These are phyloP conservation scores for Poeciliopsis prolifica DNA, from an alignment of 2,113 vertebrate genomes.

Conservation along the genomic window DNA sequence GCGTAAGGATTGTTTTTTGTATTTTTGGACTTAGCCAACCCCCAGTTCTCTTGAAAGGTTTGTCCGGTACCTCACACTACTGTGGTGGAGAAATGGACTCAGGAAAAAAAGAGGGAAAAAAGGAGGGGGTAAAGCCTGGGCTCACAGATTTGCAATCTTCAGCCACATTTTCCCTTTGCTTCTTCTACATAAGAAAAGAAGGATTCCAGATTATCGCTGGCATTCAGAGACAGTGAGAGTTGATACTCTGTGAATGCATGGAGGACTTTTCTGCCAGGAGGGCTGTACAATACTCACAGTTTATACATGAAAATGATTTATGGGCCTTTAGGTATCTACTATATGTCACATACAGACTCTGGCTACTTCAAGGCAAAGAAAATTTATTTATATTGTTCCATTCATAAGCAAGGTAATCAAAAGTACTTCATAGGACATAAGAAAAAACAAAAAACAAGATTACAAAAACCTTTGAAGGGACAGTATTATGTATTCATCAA, in stretches of 20 bases:
- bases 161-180: constrained; percentile 58
- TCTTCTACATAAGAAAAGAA: constrained; percentile 77
- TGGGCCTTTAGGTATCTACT: constrained; percentile 17
- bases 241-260: constrained; percentile 66
- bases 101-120: neutral
- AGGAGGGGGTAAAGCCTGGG: constrained; percentile 48
- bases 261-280: constrained; percentile 61
- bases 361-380: neutral
- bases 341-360: neutral
- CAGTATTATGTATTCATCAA: too few relatives aligned
- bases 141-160: constrained; percentile 71
- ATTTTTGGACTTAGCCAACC: constrained; percentile 23
- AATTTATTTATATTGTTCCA: neutral
- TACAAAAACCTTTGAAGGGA: too few relatives aligned
- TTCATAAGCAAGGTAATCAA: too few relatives aligned
- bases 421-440: too few relatives aligned
- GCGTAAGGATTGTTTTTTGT: constrained; percentile 9
- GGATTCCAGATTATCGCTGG: constrained; percentile 80
- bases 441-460: too few relatives aligned
- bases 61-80: neutral
- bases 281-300: constrained; percentile 59
- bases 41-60: constrained; percentile 24
- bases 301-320: constrained; percentile 65
- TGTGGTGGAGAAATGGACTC: constrained; percentile 17
- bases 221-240: constrained; percentile 69